Conservation (phyloP, 2,888 invertebrate genomes). For the Euzetes globulus region DNA sequence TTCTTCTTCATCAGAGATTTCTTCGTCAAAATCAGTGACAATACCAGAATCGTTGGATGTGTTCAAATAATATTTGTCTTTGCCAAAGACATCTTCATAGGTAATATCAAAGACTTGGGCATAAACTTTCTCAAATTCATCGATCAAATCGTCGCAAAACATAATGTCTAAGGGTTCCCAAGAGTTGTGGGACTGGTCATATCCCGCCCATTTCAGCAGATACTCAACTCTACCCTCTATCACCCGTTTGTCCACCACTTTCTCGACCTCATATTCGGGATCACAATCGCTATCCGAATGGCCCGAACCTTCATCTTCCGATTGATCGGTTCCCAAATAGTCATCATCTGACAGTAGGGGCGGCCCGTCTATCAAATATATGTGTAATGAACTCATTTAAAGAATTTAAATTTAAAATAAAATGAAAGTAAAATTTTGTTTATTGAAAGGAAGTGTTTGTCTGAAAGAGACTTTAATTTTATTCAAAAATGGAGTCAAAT, state of each 20-base stretch:
- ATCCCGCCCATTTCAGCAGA: background rate
- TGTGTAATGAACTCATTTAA: background rate
- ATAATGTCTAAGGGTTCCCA: background rate
- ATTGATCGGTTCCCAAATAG: background rate
- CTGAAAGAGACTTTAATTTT: too few relatives aligned
- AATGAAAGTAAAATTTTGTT: background rate
- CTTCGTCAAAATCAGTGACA: background rate
- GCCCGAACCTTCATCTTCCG: background rate
- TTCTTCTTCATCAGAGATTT: background rate
- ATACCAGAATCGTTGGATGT: background rate
- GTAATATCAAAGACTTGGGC: background rate
- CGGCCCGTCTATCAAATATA: background rate
- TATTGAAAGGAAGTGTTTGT: too few relatives aligned
- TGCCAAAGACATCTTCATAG: background rate
- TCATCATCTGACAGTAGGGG: background rate
- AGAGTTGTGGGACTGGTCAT: background rate
- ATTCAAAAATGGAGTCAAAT: too few relatives aligned
- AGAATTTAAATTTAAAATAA: background rate
- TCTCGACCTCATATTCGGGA: background rate
- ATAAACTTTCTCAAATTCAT: background rate
- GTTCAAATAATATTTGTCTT: background rate
- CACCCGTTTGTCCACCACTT: background rate
- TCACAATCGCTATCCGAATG: background rate
- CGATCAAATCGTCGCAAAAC: background rate
- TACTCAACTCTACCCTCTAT: background rate